A percentile compares a stretch with the other conserved stretches of the same genome.
Conservation (phyloP, 2,113 vertebrate genomes). For the Tupaia chinensis region DNA sequence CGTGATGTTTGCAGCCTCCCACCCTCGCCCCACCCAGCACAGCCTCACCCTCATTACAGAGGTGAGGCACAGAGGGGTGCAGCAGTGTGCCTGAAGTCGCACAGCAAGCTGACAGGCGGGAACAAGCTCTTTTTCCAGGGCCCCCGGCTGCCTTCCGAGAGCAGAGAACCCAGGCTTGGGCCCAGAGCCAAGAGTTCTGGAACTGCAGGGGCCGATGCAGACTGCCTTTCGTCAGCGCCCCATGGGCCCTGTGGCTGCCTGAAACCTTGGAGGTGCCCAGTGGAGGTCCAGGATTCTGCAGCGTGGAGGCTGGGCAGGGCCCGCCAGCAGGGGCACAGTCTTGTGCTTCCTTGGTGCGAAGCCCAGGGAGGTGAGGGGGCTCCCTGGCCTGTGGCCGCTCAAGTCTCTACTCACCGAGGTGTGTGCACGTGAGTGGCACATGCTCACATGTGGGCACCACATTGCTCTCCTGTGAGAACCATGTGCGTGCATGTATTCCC, state of each 20-base stretch:
- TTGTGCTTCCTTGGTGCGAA: not conserved
- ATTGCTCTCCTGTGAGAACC: not conserved
- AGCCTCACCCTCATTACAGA: no score
- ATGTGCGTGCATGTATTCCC: not conserved
- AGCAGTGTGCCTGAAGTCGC: slow-evolving; percentile 45
- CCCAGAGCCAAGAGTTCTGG: not conserved
- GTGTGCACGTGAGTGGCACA: no score
- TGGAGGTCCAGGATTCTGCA: not conserved
- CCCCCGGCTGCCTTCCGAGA: not conserved
- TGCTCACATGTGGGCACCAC: not conserved
- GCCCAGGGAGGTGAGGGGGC: not conserved
- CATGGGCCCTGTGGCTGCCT: not conserved
- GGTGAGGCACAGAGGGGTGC: slow-evolving; percentile 34
- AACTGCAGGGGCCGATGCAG: not conserved
- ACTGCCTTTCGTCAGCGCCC: not conserved
- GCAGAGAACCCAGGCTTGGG: not conserved
- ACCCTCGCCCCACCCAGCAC: no score
- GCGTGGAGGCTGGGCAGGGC: not conserved
- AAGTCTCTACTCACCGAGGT: not conserved
- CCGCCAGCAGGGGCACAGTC: no score
- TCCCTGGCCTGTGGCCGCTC: not conserved
- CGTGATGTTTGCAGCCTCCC: no score
- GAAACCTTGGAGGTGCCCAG: not conserved
- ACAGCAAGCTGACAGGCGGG: slow-evolving; percentile 49
- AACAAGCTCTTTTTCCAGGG: not conserved